Base-by-base conservation (phyloP, 2,888 invertebrate species). In the Diaperis boleti region DNA sequence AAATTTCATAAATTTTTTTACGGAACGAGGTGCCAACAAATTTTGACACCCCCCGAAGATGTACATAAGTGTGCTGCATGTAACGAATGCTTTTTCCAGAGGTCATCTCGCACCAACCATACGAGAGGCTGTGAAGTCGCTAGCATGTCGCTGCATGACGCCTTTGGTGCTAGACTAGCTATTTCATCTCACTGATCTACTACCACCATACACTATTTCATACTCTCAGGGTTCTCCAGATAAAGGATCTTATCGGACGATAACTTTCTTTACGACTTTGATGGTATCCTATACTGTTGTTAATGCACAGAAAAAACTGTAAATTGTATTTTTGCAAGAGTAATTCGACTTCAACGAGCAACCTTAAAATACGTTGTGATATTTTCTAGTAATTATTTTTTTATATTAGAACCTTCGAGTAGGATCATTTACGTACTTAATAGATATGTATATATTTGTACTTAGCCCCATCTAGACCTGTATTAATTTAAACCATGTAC, bases 61-160 rank as follows among this genome's bases (percentile, higher is more conserved):
- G 66, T 59, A 64, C 44, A 50, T 68, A 17, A 59, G 47, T 62
- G 39, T 64, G 41, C 66, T 71, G 69, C 71, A 72, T 70, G 71
- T 69, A 65, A 65, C 62, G 59, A 65, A 68, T 74, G 74, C 86
- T 86, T 85, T 87, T 91, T 90, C 85, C 93, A 94, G 94, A 94
- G 86, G 92, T 94, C 84, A 92, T 90, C 86, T 90, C 93, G 84
- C 89, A 91, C 84, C 91, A 92, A 87, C 93, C 93, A 85, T 94
- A 94, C 85, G 94, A 94, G 88, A 93, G 93, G 88, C 91, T 94
- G 85, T 94, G 91, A 91, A 85, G 76, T 76, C 47, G 68, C 67
- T 70, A 68, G 66, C 64, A 67, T 67, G 66, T 57, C 57, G 62
- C 65, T 62, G 68, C 67, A 68, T 68, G 68, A 60, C 47, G 47